phyloP scores from a whole-genome alignment of 2,113 vertebrate species.

The Halcyon malimbica region DNA sequence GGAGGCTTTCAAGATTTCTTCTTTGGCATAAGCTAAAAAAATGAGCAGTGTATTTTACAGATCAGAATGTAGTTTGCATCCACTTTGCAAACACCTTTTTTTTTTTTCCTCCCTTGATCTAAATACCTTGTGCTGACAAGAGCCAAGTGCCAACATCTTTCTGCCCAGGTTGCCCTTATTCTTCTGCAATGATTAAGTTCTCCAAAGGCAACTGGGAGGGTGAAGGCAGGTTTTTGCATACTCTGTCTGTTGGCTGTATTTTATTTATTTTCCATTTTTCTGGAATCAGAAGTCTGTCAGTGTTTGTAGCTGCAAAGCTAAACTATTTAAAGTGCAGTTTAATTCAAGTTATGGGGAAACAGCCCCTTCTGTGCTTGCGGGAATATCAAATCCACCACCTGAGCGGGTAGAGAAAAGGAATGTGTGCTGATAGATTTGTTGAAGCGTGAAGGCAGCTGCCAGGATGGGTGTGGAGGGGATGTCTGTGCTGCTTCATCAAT shows the following conservation, averaged over 20 bases:
- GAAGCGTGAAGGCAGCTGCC: not conserved
- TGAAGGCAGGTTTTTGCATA: not conserved
- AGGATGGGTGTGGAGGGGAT: not conserved
- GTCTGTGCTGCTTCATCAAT: not conserved
- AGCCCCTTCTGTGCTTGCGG: not conserved
- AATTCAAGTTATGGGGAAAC: not conserved
- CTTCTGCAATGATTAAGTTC: not conserved
- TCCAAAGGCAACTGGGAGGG: not conserved
- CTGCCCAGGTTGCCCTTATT: not conserved
- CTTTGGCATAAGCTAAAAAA: not conserved
- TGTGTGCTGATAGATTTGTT: not conserved
- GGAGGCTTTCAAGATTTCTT: not conserved
- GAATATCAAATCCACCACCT: not conserved
- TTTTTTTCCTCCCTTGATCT: accelerated
- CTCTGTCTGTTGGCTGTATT: not conserved
- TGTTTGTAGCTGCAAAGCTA: not conserved
- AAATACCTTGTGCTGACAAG: not conserved
- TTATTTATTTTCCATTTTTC: not conserved
- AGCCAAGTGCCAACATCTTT: not conserved
- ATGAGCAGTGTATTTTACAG: not conserved
- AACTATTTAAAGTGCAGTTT: not conserved
- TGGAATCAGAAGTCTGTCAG: not conserved
- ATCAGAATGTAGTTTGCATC: not conserved
- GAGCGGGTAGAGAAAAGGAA: too few species aligned
- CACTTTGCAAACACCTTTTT: accelerated